Conservation (phyloP, 2,797 vertebrate species). For the Notamacropus eugenii region DNA sequence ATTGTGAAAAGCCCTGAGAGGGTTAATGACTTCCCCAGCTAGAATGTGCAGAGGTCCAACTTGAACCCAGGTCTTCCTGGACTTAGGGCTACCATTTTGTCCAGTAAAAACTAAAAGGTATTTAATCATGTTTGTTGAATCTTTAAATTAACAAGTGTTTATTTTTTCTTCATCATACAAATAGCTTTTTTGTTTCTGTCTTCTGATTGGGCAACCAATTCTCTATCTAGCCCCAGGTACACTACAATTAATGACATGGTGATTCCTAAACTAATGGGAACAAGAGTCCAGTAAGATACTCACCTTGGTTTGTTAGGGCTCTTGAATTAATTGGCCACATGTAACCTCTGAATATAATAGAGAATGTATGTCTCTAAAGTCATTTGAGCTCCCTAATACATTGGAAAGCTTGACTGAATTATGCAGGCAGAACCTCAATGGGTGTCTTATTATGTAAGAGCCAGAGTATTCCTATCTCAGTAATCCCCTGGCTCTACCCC, state of each 20-base stretch:
- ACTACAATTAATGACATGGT: neutral
- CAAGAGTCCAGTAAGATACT: constrained; percentile 20
- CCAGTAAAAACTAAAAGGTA: constrained; percentile 20
- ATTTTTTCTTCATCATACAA: neutral
- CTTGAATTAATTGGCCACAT: constrained; percentile 24
- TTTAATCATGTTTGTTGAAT: neutral
- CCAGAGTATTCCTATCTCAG: constrained; percentile 51
- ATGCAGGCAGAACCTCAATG: constrained; percentile 49
- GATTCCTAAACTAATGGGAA: constrained; percentile 40
- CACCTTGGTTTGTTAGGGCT: constrained; percentile 25
- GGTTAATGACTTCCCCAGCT: neutral
- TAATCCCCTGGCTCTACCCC: constrained; percentile 1
- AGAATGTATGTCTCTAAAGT: constrained; percentile 63
- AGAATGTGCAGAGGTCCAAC: neutral
- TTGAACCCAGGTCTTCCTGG: neutral
- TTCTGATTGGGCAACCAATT: constrained; percentile 20
- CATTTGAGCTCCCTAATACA: constrained; percentile 44
- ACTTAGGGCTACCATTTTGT: neutral
- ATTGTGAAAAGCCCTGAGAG: neutral
- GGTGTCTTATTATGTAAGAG: constrained; percentile 48
- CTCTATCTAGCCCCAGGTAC: neutral
- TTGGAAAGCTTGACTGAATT: constrained; percentile 45
- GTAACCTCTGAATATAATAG: constrained; percentile 51
- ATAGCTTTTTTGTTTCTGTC: constrained; percentile 39
- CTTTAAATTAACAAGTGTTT: neutral